Conservation (phyloP, 2,113 vertebrate genomes). For the Cynopterus brachyotis region DNA sequence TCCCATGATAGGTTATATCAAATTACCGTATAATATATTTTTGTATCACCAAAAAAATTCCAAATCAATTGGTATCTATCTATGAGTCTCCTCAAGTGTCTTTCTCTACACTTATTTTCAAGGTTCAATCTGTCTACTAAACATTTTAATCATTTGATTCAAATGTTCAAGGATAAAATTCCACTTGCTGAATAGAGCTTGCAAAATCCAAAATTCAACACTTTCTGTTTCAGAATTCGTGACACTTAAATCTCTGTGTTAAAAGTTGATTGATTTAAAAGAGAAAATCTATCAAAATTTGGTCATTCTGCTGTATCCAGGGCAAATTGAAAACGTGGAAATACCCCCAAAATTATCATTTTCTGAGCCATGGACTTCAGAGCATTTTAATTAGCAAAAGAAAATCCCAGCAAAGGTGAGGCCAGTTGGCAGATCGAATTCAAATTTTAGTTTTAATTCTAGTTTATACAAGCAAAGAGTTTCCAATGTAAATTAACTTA, state of each 20-base stretch:
- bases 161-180: constrained; percentile 62
- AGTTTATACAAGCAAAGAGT: background rate
- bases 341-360: background rate
- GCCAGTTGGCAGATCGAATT: background rate
- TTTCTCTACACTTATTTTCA: constrained; percentile 52
- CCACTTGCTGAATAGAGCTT: constrained; percentile 39
- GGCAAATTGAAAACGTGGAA: background rate
- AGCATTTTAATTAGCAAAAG: background rate
- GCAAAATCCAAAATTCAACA: background rate
- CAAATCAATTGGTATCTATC: background rate
- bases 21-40: background rate
- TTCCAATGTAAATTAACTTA: background rate
- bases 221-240: background rate
- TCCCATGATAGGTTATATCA: background rate
- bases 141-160: constrained; percentile 61
- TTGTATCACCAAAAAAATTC: background rate
- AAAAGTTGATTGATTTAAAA: constrained; percentile 28
- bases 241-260: background rate
- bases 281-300: background rate
- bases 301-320: background rate
- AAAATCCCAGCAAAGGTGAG: background rate
- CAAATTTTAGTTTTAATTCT: background rate
- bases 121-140: constrained; percentile 53
- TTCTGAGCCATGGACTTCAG: background rate
- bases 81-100: background rate